phyloP scores from a whole-genome alignment of 2,888 invertebrate species.

The Epistrophe eligans region DNA sequence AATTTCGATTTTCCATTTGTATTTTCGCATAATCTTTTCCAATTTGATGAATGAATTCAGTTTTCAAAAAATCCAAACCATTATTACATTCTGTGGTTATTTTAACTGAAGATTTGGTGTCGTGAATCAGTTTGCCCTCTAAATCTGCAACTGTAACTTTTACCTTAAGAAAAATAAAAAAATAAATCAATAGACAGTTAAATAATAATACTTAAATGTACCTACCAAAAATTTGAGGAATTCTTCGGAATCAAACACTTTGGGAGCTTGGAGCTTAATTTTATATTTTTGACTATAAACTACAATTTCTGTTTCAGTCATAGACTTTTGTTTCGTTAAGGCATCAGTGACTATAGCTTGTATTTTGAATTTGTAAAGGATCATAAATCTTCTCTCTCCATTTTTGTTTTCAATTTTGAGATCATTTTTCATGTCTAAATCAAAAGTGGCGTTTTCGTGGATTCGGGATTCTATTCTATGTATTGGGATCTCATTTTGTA shows the following conservation, averaged over 20 bases:
- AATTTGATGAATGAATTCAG: not conserved
- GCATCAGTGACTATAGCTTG: constrained; percentile 95
- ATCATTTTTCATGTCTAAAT: constrained; percentile 90
- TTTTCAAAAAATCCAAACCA: not conserved
- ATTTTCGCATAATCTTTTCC: not conserved
- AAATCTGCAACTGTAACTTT: constrained; percentile 86
- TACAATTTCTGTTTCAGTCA: constrained; percentile 83
- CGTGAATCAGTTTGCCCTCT: constrained; percentile 87
- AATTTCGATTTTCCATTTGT: not conserved
- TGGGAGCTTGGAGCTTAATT: constrained; percentile 91
- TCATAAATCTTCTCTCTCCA: rapidly evolving
- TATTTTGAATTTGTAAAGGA: constrained; percentile 84
- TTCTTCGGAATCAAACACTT: constrained; percentile 94
- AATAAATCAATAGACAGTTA: not conserved
- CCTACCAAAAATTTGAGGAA: constrained; percentile 84
- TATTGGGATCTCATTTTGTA: constrained; percentile 33
- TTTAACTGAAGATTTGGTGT: constrained; percentile 85
- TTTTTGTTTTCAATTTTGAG: constrained; percentile 84
- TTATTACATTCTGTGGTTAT: not conserved
- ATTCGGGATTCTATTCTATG: constrained; percentile 77
- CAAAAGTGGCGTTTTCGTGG: constrained; percentile 86
- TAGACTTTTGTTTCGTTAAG: constrained; percentile 87
- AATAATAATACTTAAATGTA: not conserved
- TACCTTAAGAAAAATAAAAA: constrained; percentile 8
- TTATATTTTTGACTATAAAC: constrained; percentile 90